Conservation (phyloP, 2,113 vertebrate genomes). For the Catharus minimus region DNA sequence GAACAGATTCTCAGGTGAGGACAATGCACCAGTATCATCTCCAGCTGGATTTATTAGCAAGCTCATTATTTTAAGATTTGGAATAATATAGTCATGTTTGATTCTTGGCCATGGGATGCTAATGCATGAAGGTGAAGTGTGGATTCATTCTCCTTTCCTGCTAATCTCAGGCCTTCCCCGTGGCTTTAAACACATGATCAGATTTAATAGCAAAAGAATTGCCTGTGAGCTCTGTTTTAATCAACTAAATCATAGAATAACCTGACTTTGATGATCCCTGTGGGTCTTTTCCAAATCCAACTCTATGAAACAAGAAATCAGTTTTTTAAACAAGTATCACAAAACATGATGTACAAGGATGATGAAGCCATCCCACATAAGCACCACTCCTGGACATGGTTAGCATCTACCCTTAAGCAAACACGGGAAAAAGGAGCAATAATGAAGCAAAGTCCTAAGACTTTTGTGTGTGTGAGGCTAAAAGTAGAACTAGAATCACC, state of each 20-base stretch:
- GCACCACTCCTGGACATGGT: background rate
- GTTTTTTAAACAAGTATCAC: background rate
- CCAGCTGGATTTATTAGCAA: background rate
- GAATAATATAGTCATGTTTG: background rate
- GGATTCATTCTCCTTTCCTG: background rate
- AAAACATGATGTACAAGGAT: background rate
- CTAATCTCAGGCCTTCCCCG: background rate
- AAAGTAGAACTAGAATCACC: background rate
- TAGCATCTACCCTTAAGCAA: background rate
- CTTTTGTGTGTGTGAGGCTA: background rate
- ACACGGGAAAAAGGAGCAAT: background rate
- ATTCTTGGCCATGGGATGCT: background rate
- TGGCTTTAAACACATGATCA: background rate
- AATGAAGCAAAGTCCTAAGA: rapidly evolving
- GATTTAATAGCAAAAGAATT: background rate
- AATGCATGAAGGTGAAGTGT: background rate
- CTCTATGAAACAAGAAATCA: background rate
- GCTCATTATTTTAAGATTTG: background rate
- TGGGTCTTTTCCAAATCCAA: background rate
- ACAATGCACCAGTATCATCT: background rate
- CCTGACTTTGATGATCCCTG: background rate
- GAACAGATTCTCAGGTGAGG: background rate
- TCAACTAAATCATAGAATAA: background rate
- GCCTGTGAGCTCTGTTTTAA: background rate
- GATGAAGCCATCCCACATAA: background rate